phyloP scores from a whole-genome alignment of 2,888 invertebrate genomes.

The Leucophora obtusa region DNA sequence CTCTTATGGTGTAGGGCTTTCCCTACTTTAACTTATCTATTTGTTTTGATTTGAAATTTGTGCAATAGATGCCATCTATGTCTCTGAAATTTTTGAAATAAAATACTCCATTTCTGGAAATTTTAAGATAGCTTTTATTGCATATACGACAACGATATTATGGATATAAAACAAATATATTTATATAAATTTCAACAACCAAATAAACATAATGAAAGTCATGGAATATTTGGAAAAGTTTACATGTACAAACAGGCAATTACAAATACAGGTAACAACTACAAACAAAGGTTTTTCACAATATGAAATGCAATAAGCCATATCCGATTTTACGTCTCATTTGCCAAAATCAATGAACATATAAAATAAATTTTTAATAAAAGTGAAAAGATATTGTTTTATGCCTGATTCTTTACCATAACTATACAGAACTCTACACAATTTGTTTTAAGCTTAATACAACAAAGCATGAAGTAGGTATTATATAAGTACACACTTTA shows the following conservation, averaged over 20 bases:
- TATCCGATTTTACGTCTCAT: slow-evolving; percentile 63
- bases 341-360: slow-evolving; percentile 60
- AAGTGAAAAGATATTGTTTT: slow-evolving; percentile 38
- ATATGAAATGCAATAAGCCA: slow-evolving; percentile 45
- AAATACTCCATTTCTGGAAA: no score
- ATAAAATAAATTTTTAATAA: slow-evolving; percentile 55
- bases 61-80: no score
- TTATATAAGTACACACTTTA: no score
- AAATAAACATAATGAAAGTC: neutral
- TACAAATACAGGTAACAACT: neutral
- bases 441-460: no score
- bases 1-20: no score
- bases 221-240: neutral
- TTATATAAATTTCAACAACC: neutral
- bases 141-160: no score
- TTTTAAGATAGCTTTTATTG: no score
- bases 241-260: neutral
- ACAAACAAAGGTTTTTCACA: neutral
- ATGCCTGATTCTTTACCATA: neutral
- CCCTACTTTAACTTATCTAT: no score
- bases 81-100: no score
- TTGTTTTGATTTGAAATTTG: no score
- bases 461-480: no score
- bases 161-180: neutral
- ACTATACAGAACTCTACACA: neutral